A percentile compares a stretch with the other conserved stretches of the same genome.
Evolutionary conservation across 2,113 vertebrate genomes (phyloP).

Genomic region (Callopanchax toddi): DNA sequence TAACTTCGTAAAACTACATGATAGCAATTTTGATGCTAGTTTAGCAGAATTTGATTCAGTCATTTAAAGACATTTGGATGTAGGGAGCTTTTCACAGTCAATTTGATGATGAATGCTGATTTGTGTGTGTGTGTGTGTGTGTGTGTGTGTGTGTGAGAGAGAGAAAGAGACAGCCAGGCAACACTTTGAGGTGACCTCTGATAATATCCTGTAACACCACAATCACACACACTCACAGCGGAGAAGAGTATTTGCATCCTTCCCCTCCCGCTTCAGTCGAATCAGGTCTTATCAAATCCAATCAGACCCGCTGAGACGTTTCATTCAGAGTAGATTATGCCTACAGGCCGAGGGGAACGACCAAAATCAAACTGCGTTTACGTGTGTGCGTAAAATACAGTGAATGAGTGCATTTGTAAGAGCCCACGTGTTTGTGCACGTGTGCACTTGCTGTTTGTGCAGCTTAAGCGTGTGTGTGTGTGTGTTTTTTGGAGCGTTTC

Average conservation of each 20-base stretch:
- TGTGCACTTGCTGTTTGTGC: constrained; percentile 31
- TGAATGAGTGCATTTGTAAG: background rate
- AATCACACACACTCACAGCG: constrained; percentile 19
- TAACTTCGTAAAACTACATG: background rate
- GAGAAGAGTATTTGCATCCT: constrained; percentile 9
- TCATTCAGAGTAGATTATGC: constrained; percentile 67
- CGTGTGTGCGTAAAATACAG: constrained; percentile 4
- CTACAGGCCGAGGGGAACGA: constrained; percentile 10
- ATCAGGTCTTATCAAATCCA: constrained; percentile 69
- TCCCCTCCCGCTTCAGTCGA: constrained; percentile 40
- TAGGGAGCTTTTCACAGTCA: background rate
- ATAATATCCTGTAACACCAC: constrained; percentile 32
- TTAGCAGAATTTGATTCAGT: background rate
- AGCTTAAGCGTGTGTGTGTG: constrained; percentile 25
- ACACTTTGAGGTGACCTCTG: constrained; percentile 14
- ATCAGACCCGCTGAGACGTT: constrained; percentile 66
- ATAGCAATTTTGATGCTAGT: background rate
- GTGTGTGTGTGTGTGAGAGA: background rate
- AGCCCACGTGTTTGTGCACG: constrained; percentile 12
- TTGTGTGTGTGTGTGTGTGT: background rate
- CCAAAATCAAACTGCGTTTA: constrained; percentile 12
- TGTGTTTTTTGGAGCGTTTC: constrained; percentile 15
- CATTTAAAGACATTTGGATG: background rate
- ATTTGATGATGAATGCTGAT: constrained; percentile 21
- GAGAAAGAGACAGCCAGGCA: constrained; percentile 6